Conservation (phyloP, 2,888 invertebrate genomes). For the Lasioglossum morio region DNA sequence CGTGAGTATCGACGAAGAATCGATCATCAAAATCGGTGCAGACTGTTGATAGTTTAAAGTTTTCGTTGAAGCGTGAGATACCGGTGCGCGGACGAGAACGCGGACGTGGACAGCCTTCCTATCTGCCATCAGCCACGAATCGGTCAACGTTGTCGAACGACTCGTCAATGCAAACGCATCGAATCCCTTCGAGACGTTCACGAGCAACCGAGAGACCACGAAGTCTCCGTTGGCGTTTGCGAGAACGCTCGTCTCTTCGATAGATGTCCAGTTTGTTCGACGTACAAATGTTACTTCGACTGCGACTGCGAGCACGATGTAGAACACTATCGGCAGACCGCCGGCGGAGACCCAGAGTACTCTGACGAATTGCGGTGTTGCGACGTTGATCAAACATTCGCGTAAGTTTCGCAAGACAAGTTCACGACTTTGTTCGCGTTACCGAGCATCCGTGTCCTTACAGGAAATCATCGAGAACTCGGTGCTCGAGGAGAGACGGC, state of each 20-base stretch:
- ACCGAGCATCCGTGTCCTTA: not conserved
- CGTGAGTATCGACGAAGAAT: slow-evolving; percentile 66
- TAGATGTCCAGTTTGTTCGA: slow-evolving; percentile 79
- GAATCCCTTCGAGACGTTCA: slow-evolving; percentile 37
- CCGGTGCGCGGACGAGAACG: slow-evolving; percentile 7
- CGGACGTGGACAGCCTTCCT: not conserved
- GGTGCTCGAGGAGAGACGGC: not conserved
- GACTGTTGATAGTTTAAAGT: not conserved
- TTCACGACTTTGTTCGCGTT: not conserved
- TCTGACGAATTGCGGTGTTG: not conserved
- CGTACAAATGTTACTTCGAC: slow-evolving; percentile 78
- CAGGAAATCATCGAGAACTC: not conserved
- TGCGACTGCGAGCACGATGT: slow-evolving; percentile 28
- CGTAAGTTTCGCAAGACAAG: slow-evolving; percentile 21
- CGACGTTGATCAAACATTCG: not conserved
- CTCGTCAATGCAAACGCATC: slow-evolving; percentile 34
- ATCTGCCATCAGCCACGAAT: slow-evolving; percentile 31
- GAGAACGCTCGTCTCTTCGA: slow-evolving; percentile 71
- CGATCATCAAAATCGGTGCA: not conserved
- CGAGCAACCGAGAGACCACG: slow-evolving; percentile 14
- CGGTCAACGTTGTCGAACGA: slow-evolving; percentile 68
- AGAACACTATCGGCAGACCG: not conserved
- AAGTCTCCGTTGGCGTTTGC: slow-evolving; percentile 47
- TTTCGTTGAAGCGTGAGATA: slow-evolving; percentile 18
- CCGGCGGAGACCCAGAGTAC: not conserved